Evolutionary conservation across 2,797 vertebrate genomes (phyloP).

Genomic region (Clarias laeviceps): DNA sequence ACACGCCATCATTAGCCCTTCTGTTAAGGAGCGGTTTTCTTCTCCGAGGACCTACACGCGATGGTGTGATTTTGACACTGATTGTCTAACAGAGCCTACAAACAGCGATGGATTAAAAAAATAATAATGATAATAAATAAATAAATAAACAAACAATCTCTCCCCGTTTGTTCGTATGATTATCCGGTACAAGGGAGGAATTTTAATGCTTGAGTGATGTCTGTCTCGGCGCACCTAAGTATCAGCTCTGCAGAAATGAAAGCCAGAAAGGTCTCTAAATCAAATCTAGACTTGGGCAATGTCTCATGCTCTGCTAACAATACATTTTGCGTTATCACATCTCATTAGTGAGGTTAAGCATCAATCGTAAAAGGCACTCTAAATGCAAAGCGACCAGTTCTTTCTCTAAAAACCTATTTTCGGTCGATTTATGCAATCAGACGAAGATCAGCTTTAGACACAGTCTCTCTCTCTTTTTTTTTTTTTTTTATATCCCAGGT

Average conservation of each 20-base stretch:
- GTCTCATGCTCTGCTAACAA: conserved; percentile 53
- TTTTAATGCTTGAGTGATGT: conserved; percentile 57
- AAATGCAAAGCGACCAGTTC: conserved; percentile 44
- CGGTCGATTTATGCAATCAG: conserved; percentile 30
- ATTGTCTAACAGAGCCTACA: conserved; percentile 46
- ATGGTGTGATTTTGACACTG: conserved; percentile 54
- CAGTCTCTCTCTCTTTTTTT: not conserved
- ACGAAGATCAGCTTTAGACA: conserved; percentile 28
- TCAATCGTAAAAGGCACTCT: conserved; percentile 38
- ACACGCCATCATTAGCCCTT: conserved; percentile 62
- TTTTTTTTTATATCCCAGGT: not conserved
- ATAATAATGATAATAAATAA: too few species aligned
- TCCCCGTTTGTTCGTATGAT: conserved; percentile 47
- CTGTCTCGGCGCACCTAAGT: conserved; percentile 33
- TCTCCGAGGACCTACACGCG: conserved; percentile 41
- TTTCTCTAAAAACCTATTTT: conserved; percentile 37
- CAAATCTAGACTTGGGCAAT: conserved; percentile 47
- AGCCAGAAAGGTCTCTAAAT: conserved; percentile 30
- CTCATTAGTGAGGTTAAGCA: conserved; percentile 64
- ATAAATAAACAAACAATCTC: not conserved
- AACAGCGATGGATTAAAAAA: conserved; percentile 44
- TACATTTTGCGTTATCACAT: conserved; percentile 60
- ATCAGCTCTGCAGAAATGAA: conserved; percentile 40
- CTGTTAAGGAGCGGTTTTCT: conserved; percentile 49
- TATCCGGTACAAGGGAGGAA: conserved; percentile 56